Conservation (phyloP, 1,140 invertebrate species). For the Pseudomyrmex pallidus region DNA sequence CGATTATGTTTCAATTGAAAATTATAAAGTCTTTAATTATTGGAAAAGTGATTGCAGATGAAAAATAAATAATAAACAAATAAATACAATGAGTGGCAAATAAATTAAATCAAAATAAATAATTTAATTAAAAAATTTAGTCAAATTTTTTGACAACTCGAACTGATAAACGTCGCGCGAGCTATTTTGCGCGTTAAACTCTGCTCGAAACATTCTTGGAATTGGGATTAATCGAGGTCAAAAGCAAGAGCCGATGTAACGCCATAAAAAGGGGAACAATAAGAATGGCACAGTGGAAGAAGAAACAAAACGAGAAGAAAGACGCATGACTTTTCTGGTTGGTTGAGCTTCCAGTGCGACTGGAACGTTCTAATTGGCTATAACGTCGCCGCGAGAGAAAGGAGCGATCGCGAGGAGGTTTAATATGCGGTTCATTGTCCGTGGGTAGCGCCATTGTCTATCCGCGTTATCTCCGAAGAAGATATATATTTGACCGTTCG, state of each 20-base stretch:
- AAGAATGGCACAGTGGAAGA: neutral
- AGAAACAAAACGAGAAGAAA: neutral
- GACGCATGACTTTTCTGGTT: constrained; percentile 15
- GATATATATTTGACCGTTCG: constrained; percentile 18
- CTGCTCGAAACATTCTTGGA: constrained; percentile 1
- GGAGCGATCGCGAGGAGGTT: constrained; percentile 28
- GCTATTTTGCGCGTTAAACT: neutral
- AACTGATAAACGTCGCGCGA: neutral
- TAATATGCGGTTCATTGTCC: constrained; percentile 57
- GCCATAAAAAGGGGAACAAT: neutral
- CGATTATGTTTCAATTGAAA: too few relatives aligned
- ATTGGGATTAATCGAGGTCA: constrained; percentile 25
- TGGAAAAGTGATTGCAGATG: too few relatives aligned
- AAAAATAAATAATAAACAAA: too few relatives aligned
- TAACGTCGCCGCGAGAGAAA: constrained; percentile 31
- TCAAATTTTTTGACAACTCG: neutral
- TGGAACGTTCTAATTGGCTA: constrained; percentile 52
- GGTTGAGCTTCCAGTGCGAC: neutral
- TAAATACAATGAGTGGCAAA: neutral
- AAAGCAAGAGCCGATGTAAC: neutral
- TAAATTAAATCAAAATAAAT: neutral
- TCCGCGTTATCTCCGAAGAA: constrained; percentile 28
- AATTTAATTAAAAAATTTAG: neutral
- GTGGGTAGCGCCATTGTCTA: constrained; percentile 42
- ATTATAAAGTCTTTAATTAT: too few relatives aligned